A percentile compares a stretch with the other conserved stretches of the same genome.
These are phyloP conservation scores for Drosophila borborema DNA, from an alignment of 2,888 invertebrate species.

Conservation along the genomic window DNA sequence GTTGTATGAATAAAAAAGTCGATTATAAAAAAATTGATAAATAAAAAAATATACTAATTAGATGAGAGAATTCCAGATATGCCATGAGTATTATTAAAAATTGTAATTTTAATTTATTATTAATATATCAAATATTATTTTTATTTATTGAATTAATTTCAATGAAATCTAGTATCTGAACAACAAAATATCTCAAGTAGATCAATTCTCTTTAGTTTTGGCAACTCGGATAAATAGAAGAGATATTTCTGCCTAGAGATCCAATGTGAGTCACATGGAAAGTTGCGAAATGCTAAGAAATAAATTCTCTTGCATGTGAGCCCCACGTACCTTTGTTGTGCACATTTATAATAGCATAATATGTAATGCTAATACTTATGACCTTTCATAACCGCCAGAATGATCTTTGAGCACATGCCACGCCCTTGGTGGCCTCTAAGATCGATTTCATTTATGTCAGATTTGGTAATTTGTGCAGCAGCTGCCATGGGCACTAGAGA, in stretches of 20 bases:
- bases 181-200: no score
- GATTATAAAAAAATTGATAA: no score
- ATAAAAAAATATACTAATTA: no score
- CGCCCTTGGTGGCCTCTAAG: conserved; percentile 70
- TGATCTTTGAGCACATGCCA: conserved; percentile 46
- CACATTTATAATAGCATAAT: conserved; percentile 1
- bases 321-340: neutral
- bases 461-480: conserved; percentile 45
- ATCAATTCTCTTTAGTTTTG: neutral
- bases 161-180: no score
- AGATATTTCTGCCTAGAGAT: neutral
- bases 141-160: no score
- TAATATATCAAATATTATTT: no score
- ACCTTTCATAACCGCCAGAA: conserved; percentile 29
- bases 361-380: conserved; percentile 1
- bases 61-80: no score
- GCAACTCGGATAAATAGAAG: neutral
- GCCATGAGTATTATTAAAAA: no score
- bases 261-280: neutral
- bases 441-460: conserved; percentile 67
- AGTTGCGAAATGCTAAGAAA: neutral
- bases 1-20: no score
- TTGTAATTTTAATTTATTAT: no score
- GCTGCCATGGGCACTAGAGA: conserved; percentile 59
- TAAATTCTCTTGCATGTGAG: neutral